Evolutionary conservation across 2,888 invertebrate genomes (phyloP), one percentile per base, ranked within the genome.

Genomic region (Amphipyra berbera): DNA sequence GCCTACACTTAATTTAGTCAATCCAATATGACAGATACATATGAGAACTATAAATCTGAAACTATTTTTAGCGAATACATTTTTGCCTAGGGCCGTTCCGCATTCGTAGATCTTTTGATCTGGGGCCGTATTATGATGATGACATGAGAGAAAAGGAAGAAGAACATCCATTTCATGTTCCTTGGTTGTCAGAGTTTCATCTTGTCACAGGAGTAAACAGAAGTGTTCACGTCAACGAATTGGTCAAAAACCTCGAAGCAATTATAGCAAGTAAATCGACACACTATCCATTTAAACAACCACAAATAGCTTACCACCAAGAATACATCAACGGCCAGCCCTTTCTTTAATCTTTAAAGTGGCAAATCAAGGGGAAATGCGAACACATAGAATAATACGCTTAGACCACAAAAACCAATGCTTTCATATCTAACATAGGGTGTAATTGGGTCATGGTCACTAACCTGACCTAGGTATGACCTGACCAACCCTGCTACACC

Each of bases 391-490:
- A 53, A 41, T 56, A 61, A 52, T 53, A 61, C 46, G 9, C 42
- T 48, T 54, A 55, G 38, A 57, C 55, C 48, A 67, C 63, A 66
- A 77, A 65, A 46, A 52, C 60, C 45, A 60, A 49, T 37, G 56
- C 68, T 76, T 61, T 65, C 58, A 64, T 66, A 63, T 60, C 46
- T 41, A 66, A 55, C 52, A 48, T 49, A 30, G 53, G 42, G 52
- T 55, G 58, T 47, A 53, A 73, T 69, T 57, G 53, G 78, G 78
- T 79, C 78, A 78, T 38, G 78, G 78, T 45, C 63, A 63, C 46
- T 61, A 44, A 64, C 56, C 58, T 60, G 77, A 65, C 77, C 79
- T 65, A 77, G 59, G 60, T 53, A 40, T 77, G 77, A 66, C 79
- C 79, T 66, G 63, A 76, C 77, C 61, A 79, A 63, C 73, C 77